A percentile compares a stretch with the other conserved stretches of the same genome.
Conservation (phyloP, 2,888 invertebrate genomes). For the Torymus auratus region DNA sequence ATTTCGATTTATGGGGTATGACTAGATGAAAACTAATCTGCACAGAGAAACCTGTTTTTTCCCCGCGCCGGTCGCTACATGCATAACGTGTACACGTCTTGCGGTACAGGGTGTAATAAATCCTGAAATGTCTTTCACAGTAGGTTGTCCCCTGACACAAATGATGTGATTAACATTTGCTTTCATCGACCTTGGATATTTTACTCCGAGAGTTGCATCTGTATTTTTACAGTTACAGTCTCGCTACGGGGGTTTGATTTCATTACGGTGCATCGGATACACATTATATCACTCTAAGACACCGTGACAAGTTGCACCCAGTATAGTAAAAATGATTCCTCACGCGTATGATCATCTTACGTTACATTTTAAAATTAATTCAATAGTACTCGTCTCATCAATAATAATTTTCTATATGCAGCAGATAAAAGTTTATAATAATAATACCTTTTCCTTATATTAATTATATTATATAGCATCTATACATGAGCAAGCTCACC, state of each 20-base stretch:
- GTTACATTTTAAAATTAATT: too few species aligned
- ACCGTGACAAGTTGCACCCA: too few species aligned
- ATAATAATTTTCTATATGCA: too few species aligned
- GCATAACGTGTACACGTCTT: constrained; percentile 13
- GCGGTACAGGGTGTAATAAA: constrained; percentile 38
- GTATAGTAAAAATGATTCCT: too few species aligned
- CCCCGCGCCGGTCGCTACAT: background rate
- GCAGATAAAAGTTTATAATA: too few species aligned
- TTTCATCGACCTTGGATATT: constrained; percentile 26
- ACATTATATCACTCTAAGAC: too few species aligned
- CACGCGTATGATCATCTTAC: too few species aligned
- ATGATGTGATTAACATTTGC: constrained; percentile 45
- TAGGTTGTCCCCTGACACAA: constrained; percentile 22
- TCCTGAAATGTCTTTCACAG: constrained; percentile 31
- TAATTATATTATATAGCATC: too few species aligned
- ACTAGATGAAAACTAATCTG: constrained; percentile 31
- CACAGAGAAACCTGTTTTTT: constrained; percentile 23
- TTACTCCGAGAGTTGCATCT: background rate
- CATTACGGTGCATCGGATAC: background rate
- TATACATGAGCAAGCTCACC: too few species aligned
- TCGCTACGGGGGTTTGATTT: background rate
- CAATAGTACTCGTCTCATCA: too few species aligned
- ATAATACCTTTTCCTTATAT: too few species aligned
- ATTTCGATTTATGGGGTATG: constrained; percentile 12
- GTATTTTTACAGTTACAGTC: constrained; percentile 10